phyloP scores from a whole-genome alignment of 2,888 invertebrate species.

The Volucella inflata region DNA sequence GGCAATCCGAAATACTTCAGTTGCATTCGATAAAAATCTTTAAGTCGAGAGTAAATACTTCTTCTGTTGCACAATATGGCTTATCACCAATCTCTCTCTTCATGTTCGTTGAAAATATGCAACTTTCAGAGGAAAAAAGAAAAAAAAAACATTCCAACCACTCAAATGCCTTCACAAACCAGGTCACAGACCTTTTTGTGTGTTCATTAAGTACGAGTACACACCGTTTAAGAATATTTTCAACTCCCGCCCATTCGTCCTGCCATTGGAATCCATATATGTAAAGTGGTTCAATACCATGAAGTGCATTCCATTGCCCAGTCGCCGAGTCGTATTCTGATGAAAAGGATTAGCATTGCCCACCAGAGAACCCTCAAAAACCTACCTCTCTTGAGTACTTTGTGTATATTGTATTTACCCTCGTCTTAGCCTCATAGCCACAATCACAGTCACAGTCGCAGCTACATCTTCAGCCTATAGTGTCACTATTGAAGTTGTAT shows the following conservation, averaged over 20 bases:
- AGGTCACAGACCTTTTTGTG: conserved; percentile 54
- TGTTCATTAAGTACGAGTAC: conserved; percentile 41
- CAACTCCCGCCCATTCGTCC: neutral
- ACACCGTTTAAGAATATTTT: conserved; percentile 29
- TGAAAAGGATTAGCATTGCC: conserved; percentile 68
- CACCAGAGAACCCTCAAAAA: conserved; percentile 36
- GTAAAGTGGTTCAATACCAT: conserved; percentile 60
- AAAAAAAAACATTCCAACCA: conserved; percentile 18
- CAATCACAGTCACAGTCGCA: no score
- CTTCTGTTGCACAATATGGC: no score
- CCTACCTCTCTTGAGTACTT: conserved; percentile 27
- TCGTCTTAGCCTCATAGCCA: neutral
- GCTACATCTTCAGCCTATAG: conserved; percentile 4
- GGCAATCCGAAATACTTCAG: no score
- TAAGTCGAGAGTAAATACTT: no score
- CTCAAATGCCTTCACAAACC: conserved; percentile 20
- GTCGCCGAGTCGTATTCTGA: conserved; percentile 36
- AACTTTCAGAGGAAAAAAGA: neutral
- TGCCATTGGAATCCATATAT: neutral
- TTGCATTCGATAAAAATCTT: no score
- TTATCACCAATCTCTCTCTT: no score
- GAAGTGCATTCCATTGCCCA: conserved; percentile 64
- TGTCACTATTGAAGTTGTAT: conserved; percentile 51
- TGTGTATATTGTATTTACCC: conserved; percentile 53
- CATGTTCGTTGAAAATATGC: neutral